phyloP scores from a whole-genome alignment of 2,113 vertebrate species.

The Pseudorasbora parva region DNA sequence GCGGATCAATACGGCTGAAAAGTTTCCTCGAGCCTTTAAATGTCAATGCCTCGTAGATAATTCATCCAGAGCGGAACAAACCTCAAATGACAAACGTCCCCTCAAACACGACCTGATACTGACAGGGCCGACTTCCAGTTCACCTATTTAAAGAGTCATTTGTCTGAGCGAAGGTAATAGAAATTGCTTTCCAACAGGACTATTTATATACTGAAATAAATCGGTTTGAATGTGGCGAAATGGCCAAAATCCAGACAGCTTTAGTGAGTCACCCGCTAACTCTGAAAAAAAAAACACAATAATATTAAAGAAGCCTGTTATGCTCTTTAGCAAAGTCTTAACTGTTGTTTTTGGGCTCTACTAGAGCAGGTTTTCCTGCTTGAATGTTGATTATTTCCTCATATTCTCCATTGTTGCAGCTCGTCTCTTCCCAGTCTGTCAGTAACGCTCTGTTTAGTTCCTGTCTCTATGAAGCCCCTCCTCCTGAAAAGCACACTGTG shows the following conservation, averaged over 20 bases:
- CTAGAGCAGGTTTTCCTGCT: too few relatives aligned
- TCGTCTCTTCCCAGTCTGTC: too few relatives aligned
- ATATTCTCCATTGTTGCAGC: too few relatives aligned
- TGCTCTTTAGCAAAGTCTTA: too few relatives aligned
- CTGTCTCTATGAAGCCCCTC: too few relatives aligned
- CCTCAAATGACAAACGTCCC: constrained; percentile 15
- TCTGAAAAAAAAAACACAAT: not conserved
- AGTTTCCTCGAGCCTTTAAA: constrained; percentile 30
- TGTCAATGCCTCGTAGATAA: constrained; percentile 7
- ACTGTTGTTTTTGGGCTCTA: too few relatives aligned
- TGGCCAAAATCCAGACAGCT: not conserved
- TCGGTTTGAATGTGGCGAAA: constrained; percentile 7
- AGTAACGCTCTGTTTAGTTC: too few relatives aligned
- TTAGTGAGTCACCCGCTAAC: constrained; percentile 17
- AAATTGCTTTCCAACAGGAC: constrained; percentile 11
- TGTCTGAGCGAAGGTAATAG: not conserved
- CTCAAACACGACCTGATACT: not conserved
- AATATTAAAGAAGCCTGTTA: too few relatives aligned
- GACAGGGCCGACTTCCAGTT: not conserved
- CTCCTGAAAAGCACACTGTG: too few relatives aligned
- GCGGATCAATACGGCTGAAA: constrained; percentile 12
- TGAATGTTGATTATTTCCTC: too few relatives aligned
- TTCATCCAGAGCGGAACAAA: not conserved
- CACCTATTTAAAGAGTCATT: constrained; percentile 18
- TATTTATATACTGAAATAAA: constrained; percentile 2